phyloP scores from a whole-genome alignment of 2,113 vertebrate genomes.

The Cyanoramphus novaezelandiae region DNA sequence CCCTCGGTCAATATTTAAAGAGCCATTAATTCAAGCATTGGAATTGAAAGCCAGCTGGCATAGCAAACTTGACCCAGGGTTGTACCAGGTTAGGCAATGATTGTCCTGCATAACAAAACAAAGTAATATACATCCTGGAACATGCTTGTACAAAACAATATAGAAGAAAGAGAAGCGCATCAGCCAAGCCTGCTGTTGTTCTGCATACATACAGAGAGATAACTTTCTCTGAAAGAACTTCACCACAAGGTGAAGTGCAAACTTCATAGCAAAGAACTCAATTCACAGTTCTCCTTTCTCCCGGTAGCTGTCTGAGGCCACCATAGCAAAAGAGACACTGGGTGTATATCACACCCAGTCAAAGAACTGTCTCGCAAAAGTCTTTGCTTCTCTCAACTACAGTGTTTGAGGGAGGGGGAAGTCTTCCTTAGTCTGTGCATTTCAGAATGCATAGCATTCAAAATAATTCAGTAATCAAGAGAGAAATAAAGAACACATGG shows the following conservation, averaged over 20 bases:
- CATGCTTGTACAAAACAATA: background rate
- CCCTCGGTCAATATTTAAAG: constrained; percentile 21
- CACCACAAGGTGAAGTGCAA: background rate
- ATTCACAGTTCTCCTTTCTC: background rate
- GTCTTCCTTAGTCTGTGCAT: background rate
- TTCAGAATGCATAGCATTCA: background rate
- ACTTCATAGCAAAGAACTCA: background rate
- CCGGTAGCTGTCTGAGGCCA: background rate
- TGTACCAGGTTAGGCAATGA: background rate
- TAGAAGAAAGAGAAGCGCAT: background rate
- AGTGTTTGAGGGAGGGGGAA: background rate
- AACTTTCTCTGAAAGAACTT: background rate
- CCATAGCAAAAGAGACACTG: background rate
- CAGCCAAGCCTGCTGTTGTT: background rate
- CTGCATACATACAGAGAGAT: background rate
- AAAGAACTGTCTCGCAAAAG: background rate
- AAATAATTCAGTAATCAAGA: background rate
- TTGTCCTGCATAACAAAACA: background rate
- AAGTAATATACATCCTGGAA: background rate
- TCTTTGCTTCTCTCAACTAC: background rate
- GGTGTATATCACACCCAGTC: background rate
- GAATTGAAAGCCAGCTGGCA: background rate
- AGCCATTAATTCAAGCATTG: background rate
- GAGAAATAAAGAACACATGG: background rate
- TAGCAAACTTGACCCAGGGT: background rate